These are phyloP conservation scores for Pyrrhopygopsis socrates DNA, from an alignment of 2,888 invertebrate species.

Conservation along the genomic window DNA sequence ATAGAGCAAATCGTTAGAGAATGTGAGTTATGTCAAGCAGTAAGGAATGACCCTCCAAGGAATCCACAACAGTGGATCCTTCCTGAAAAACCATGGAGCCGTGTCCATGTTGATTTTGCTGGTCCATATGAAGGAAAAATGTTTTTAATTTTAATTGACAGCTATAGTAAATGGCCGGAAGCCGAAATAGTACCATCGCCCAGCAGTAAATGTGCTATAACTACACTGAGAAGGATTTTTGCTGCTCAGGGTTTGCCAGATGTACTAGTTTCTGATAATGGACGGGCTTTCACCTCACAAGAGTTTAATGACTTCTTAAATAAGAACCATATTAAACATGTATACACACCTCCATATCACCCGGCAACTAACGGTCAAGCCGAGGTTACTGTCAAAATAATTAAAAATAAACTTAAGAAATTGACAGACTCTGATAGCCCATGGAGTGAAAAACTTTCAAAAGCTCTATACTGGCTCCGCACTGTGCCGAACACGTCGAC, in stretches of 20 bases:
- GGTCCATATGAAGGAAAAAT: slow-evolving; percentile 53
- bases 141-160: slow-evolving; percentile 58
- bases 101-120: slow-evolving; percentile 62
- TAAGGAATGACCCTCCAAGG: slow-evolving; percentile 20
- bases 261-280: slow-evolving; percentile 27
- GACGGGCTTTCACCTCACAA: slow-evolving; percentile 50
- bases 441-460: slow-evolving; percentile 50
- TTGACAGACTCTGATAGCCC: neutral
- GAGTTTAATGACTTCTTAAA: slow-evolving; percentile 53
- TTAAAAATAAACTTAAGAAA: neutral
- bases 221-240: slow-evolving; percentile 26
- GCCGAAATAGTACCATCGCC: slow-evolving; percentile 37
- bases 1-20: neutral
- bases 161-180: slow-evolving; percentile 57
- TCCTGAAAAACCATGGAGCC: neutral
- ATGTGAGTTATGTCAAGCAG: neutral
- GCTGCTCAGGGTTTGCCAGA: slow-evolving; percentile 50
- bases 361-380: slow-evolving; percentile 71
- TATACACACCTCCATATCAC: slow-evolving; percentile 65
- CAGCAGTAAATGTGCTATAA: slow-evolving; percentile 38
- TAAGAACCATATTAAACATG: slow-evolving; percentile 60
- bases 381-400: slow-evolving; percentile 68
- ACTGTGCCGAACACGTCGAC: slow-evolving; percentile 56
- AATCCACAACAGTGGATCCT: neutral
- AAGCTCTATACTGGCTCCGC: slow-evolving; percentile 47